These are phyloP conservation scores for Bergia puertoricense DNA, from an alignment of 92 coral and sea anemone species.

Conservation along the genomic window DNA sequence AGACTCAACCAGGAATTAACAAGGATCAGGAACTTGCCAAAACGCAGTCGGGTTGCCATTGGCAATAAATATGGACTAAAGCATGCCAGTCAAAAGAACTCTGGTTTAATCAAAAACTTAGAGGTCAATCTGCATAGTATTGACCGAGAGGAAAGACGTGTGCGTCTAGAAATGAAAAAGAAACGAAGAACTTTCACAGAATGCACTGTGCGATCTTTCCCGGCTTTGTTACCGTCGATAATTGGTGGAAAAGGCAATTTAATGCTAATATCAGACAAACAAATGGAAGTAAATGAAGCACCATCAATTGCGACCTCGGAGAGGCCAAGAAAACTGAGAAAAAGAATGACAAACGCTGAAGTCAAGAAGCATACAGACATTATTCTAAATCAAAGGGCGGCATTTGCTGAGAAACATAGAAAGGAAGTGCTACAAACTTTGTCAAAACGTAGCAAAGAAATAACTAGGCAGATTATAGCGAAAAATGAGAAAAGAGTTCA, in stretches of 20 bases:
- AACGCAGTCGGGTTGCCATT: conserved; percentile 65
- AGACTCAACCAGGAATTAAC: conserved; percentile 76
- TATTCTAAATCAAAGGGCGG: conserved; percentile 37
- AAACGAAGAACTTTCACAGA: conserved; percentile 65
- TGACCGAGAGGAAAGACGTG: conserved; percentile 66
- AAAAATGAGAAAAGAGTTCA: conserved; percentile 57
- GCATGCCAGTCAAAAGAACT: conserved; percentile 79
- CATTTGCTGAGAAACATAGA: conserved; percentile 32
- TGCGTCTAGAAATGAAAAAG: conserved; percentile 58
- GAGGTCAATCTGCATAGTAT: conserved; percentile 67
- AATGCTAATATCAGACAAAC: conserved; percentile 4
- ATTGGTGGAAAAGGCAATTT: not conserved
- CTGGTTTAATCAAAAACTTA: conserved; percentile 70
- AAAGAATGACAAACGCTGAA: conserved; percentile 29
- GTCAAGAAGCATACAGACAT: conserved; percentile 31
- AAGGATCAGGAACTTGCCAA: conserved; percentile 80
- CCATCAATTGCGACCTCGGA: not conserved
- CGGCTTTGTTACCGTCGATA: conserved; percentile 59
- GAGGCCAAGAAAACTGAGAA: not conserved
- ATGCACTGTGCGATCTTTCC: conserved; percentile 57
- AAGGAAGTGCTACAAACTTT: conserved; percentile 52
- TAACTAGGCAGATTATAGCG: conserved; percentile 62
- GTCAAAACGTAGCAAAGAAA: conserved; percentile 71
- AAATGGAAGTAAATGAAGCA: conserved; percentile 7
- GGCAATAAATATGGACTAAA: conserved; percentile 85